Evolutionary conservation across 2,797 vertebrate genomes (phyloP).

Genomic region (Margarornis squamiger): DNA sequence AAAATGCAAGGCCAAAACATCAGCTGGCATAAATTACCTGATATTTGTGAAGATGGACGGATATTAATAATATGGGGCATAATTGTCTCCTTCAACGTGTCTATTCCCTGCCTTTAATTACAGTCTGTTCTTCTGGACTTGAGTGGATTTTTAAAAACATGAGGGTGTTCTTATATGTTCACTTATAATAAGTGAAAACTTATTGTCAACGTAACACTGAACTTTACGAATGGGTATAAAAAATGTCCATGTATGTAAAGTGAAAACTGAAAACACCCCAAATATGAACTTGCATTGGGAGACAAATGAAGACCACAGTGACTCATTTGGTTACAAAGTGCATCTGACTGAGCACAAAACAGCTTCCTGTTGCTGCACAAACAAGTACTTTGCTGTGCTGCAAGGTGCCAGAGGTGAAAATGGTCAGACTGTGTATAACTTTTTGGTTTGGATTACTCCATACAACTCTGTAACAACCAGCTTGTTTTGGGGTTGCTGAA

Average conservation of each 20-base stretch:
- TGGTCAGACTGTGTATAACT: accelerated
- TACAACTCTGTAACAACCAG: background rate
- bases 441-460: background rate
- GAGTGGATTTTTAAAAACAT: background rate
- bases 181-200: background rate
- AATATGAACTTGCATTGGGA: background rate
- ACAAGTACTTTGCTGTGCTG: background rate
- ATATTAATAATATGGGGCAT: background rate
- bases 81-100: background rate
- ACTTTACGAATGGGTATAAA: background rate
- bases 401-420: background rate
- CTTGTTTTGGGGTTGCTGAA: background rate
- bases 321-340: background rate
- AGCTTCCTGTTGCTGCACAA: background rate
- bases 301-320: background rate
- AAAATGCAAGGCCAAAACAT: background rate
- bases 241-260: background rate
- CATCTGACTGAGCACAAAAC: background rate
- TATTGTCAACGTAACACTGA: background rate
- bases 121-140: background rate
- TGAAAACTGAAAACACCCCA: background rate
- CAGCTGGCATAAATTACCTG: slow-evolving; percentile 19
- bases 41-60: background rate
- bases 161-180: background rate
- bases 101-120: background rate